Percentiles rank a stretch among this genome's conserved stretches.
These are phyloP conservation scores for Drosophila quadrilineata DNA, from an alignment of 1,140 invertebrate genomes.

Conservation along the genomic window DNA sequence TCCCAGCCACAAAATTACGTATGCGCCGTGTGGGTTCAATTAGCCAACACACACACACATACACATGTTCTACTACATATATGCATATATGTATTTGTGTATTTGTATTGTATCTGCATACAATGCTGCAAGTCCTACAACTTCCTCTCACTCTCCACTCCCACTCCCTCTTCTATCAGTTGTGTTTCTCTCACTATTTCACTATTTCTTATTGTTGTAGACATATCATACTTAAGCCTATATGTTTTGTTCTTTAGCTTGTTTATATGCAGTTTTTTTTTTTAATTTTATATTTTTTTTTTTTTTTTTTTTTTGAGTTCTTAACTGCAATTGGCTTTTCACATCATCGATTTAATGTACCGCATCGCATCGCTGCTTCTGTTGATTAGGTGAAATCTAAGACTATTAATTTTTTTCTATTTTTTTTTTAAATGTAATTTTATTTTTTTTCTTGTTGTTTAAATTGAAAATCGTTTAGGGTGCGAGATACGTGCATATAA, in stretches of 20 bases:
- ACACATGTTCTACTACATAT: slow-evolving; percentile 20
- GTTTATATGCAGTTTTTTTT: no score
- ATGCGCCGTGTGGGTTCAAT: slow-evolving; percentile 74
- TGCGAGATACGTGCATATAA: neutral
- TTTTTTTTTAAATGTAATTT: neutral
- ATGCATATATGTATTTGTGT: slow-evolving; percentile 15
- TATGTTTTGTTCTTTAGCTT: no score
- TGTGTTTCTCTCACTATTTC: no score
- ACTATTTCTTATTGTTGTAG: no score
- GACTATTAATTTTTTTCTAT: slow-evolving; percentile 24
- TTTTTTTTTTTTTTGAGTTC: no score
- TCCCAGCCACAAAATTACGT: slow-evolving; percentile 72
- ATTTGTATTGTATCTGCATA: no score
- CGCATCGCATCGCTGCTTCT: slow-evolving; percentile 64
- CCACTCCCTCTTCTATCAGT: no score
- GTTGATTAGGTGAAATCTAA: slow-evolving; percentile 76
- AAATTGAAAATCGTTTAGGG: slow-evolving; percentile 68
- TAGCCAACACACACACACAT: slow-evolving; percentile 44
- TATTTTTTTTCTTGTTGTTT: slow-evolving; percentile 3
- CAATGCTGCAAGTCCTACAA: no score
- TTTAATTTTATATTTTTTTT: no score
- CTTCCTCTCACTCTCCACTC: no score
- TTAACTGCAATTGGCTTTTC: slow-evolving; percentile 59
- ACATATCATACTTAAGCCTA: no score
- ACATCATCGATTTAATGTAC: slow-evolving; percentile 77